These are phyloP conservation scores for Scomber japonicus DNA, from an alignment of 2,113 vertebrate species.

Conservation along the genomic window DNA sequence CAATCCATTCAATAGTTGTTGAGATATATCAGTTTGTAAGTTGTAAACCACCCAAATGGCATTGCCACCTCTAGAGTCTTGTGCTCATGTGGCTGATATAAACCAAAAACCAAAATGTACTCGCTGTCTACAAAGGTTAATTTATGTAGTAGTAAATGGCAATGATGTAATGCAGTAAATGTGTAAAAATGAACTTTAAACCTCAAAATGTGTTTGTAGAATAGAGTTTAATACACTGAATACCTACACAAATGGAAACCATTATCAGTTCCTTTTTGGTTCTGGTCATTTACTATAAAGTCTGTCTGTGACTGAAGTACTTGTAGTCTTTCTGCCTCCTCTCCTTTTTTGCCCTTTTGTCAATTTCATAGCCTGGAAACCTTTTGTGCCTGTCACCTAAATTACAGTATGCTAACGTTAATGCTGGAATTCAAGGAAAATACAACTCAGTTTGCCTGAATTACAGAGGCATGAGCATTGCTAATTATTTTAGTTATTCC, in stretches of 20 bases:
- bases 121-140: no score
- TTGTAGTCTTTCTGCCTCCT: constrained; percentile 15
- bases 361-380: constrained; percentile 47
- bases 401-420: constrained; percentile 54
- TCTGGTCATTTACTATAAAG: constrained; percentile 3
- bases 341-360: constrained; percentile 39
- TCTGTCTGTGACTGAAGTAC: neutral
- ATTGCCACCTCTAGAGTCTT: no score
- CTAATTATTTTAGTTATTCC: constrained; percentile 87
- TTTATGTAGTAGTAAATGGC: no score
- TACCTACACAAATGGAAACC: neutral
- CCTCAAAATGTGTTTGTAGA: neutral
- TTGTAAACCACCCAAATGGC: no score
- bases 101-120: no score
- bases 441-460: constrained; percentile 60
- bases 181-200: constrained; percentile 4
- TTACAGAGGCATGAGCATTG: constrained; percentile 69
- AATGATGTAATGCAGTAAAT: constrained; percentile 1
- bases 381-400: constrained; percentile 63
- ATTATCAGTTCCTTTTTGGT: constrained; percentile 5
- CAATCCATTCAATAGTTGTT: no score
- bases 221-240: neutral
- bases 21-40: no score
- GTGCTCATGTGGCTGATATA: no score
- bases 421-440: constrained; percentile 69